Base-by-base conservation (phyloP, 2,888 invertebrate genomes). In the Phaedon cochleariae region DNA sequence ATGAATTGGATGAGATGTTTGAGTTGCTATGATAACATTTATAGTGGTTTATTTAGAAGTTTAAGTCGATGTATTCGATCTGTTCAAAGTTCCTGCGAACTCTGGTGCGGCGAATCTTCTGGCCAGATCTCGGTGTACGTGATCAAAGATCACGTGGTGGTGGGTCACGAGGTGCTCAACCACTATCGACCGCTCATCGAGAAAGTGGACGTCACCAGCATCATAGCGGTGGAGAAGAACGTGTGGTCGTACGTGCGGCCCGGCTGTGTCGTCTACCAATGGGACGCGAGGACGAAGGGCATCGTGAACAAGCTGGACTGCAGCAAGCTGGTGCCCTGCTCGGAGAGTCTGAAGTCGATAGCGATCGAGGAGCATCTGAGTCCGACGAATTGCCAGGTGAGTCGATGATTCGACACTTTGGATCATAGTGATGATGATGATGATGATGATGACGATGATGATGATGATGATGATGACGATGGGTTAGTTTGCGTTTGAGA, bases 291-390 rank as follows among this genome's bases (percentile, higher is more conserved):
- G 1, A 86, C 87, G 0, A 89, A 91, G 67, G 85, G 85, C 59
- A 90, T 94, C 69, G 84, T 90, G 2, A 92, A 92, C 70, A 90
- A 92, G 73, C 85, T 98, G 62, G 97, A 98, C 84, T 94, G 96
- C 85, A 94, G 93, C 48, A 96, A 96, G 84, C 86, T 97, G 74
- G 92, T 93, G 71, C 97, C 97, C 0, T 95, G 95, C 82, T 96
- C 94, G 12, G 97, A 96, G 83, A 95, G 94, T 76, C 85, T 96
- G 59, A 94, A 95, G 83, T 95, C 95, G 31, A 95, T 96, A 76
- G 91, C 94, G 46, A 91, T 96, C 69, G 97, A 96, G 80, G 95
- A 96, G 76, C 92, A 91, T 79, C 86, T 95, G 0, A 92, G 90
- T 73, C 89, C 90, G 1, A 90, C 90, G 22, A 90, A 92, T 72